phyloP scores from a whole-genome alignment of 2,797 vertebrate species.

The Parotocinclus haroldoi region DNA sequence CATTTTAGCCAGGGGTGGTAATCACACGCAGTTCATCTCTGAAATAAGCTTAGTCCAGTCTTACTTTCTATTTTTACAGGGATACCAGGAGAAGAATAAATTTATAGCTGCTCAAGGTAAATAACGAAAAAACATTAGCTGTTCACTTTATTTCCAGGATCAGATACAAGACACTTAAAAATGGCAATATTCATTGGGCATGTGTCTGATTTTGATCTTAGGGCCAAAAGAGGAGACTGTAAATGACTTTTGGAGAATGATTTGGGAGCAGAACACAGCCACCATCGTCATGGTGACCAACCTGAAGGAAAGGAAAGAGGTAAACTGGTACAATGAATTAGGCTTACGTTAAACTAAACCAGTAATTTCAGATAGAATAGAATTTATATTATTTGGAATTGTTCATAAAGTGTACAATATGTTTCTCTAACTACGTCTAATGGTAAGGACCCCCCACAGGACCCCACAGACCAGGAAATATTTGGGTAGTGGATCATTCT shows the following conservation, averaged over 20 bases:
- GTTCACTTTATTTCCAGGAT: too few relatives aligned
- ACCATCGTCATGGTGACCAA: slow-evolving; percentile 99
- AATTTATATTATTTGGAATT: too few relatives aligned
- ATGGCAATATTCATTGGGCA: not conserved
- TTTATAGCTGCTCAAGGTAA: slow-evolving; percentile 98
- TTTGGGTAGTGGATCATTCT: too few relatives aligned
- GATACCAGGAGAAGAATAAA: slow-evolving; percentile 98
- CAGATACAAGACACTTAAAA: too few relatives aligned
- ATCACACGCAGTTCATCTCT: not conserved
- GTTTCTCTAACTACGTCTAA: too few relatives aligned
- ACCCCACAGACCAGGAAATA: too few relatives aligned
- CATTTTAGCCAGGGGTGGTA: not conserved
- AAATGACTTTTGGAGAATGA: slow-evolving; percentile 98
- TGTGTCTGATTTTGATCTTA: slow-evolving; percentile 53
- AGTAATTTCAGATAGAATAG: too few relatives aligned
- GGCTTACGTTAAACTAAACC: too few relatives aligned
- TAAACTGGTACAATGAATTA: slow-evolving; percentile 37
- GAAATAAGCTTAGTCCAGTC: too few relatives aligned
- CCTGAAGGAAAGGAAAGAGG: slow-evolving; percentile 97
- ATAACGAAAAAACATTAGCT: not conserved
- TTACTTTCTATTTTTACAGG: slow-evolving; percentile 61
- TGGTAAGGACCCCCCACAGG: too few relatives aligned
- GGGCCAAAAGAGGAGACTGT: slow-evolving; percentile 98
- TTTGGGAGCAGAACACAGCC: slow-evolving; percentile 98
- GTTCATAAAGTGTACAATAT: too few relatives aligned